Evolutionary conservation across 2,888 invertebrate genomes (phyloP).

Genomic region (Rhingia rostrata): DNA sequence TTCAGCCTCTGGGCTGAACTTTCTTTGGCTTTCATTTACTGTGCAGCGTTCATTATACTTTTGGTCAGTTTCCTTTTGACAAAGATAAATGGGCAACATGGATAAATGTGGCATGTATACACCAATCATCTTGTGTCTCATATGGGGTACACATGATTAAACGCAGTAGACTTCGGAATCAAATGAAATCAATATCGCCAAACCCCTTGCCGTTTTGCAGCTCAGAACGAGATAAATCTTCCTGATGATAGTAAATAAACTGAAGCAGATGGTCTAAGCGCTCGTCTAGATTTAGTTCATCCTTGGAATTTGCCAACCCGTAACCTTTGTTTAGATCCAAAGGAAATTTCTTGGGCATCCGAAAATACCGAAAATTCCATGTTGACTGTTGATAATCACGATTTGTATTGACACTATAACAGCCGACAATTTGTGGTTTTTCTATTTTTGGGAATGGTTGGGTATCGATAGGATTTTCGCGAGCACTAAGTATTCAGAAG

Average conservation of each 20-base stretch:
- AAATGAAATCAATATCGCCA: slow-evolving; percentile 84
- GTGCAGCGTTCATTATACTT: slow-evolving; percentile 82
- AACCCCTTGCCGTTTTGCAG: slow-evolving; percentile 60
- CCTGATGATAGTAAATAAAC: slow-evolving; percentile 76
- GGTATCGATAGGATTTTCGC: too few relatives aligned
- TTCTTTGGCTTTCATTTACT: slow-evolving; percentile 84
- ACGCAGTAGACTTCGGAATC: slow-evolving; percentile 88
- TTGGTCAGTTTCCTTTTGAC: slow-evolving; percentile 86
- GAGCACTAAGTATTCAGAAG: too few relatives aligned
- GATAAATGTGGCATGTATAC: slow-evolving; percentile 87
- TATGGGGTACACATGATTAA: slow-evolving; percentile 88
- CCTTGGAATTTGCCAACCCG: slow-evolving; percentile 75
- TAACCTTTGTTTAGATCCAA: slow-evolving; percentile 77
- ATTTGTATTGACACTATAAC: slow-evolving; percentile 80
- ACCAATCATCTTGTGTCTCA: slow-evolving; percentile 85
- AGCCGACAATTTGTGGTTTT: too few relatives aligned
- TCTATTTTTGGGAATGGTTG: too few relatives aligned
- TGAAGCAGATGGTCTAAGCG: slow-evolving; percentile 76
- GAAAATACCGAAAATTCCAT: slow-evolving; percentile 84
- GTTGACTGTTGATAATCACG: slow-evolving; percentile 79
- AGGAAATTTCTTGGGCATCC: slow-evolving; percentile 78
- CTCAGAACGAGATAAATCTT: slow-evolving; percentile 67
- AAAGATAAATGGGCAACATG: slow-evolving; percentile 89
- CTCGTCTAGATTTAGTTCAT: slow-evolving; percentile 77
- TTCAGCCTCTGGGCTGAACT: slow-evolving; percentile 79